phyloP scores from a whole-genome alignment of 2,113 vertebrate genomes.

The Muscicapa adusta region DNA sequence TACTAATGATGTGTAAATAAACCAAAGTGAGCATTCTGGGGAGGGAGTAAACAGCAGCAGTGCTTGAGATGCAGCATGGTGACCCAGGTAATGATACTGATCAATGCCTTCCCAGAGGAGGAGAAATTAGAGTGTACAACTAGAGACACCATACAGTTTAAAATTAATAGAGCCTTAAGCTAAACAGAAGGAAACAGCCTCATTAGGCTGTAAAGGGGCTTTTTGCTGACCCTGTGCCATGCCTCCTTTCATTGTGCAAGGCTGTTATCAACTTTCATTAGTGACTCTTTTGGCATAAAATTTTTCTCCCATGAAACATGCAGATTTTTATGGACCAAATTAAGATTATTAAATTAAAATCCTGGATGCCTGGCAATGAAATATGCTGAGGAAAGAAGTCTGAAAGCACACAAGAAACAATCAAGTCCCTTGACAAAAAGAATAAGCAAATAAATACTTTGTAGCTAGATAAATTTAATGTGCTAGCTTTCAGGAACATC shows the following conservation, averaged over 20 bases:
- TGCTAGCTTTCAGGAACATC: not conserved
- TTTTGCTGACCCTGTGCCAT: not conserved
- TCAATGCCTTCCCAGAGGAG: not conserved
- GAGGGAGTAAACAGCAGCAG: slow-evolving; percentile 19
- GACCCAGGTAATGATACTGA: not conserved
- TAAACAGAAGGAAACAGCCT: slow-evolving; percentile 8
- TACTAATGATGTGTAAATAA: slow-evolving; percentile 34
- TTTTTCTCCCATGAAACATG: not conserved
- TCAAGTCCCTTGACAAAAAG: not conserved
- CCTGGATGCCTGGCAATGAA: not conserved
- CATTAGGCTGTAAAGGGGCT: not conserved
- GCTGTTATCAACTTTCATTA: slow-evolving; percentile 2
- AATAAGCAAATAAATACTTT: not conserved
- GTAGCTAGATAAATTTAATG: not conserved
- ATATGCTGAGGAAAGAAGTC: not conserved
- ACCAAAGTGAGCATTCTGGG: slow-evolving; percentile 14
- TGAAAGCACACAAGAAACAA: not conserved
- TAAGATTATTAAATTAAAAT: slow-evolving; percentile 1
- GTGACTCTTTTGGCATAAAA: not conserved
- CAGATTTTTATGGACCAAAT: not conserved
- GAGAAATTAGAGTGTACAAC: not conserved
- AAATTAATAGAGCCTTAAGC: slow-evolving; percentile 12
- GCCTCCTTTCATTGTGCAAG: not conserved
- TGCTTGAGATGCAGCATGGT: not conserved
- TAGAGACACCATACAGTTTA: not conserved